Evolutionary conservation across 2,888 invertebrate genomes (phyloP).

Genomic region (Tipula confusa): DNA sequence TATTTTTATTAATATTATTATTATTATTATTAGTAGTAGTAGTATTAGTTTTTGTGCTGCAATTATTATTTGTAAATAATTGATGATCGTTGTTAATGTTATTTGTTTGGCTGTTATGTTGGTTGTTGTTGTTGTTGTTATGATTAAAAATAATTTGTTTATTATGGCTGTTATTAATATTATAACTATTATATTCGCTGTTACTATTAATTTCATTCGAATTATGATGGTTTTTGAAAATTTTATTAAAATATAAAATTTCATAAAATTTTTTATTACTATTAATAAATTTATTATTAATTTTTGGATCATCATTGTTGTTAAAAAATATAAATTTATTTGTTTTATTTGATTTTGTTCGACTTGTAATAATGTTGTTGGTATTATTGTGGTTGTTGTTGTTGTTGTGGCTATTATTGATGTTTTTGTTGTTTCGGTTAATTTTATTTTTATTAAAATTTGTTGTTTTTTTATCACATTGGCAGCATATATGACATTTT

Average conservation of each 20-base stretch:
- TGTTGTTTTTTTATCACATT: constrained; percentile 31
- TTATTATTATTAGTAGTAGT: not conserved
- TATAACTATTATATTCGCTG: not conserved
- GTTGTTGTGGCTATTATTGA: constrained; percentile 37
- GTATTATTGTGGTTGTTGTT: constrained; percentile 33
- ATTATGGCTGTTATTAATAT: not conserved
- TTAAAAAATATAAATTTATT: constrained; percentile 13
- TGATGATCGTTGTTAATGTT: constrained; percentile 25
- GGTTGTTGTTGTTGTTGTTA: constrained; percentile 30
- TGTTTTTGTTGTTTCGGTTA: constrained; percentile 30
- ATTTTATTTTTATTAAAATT: constrained; percentile 36
- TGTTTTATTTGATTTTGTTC: constrained; percentile 30
- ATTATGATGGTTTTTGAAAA: not conserved
- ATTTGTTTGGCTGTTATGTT: constrained; percentile 20
- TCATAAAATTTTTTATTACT: not conserved
- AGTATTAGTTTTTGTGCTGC: not conserved
- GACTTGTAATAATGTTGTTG: not conserved
- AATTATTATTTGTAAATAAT: constrained; percentile 12
- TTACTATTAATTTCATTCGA: not conserved
- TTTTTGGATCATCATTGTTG: constrained; percentile 37
- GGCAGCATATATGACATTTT: constrained; percentile 26
- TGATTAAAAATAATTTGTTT: constrained; percentile 28
- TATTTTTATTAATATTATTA: not conserved
- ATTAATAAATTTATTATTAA: constrained; percentile 35
- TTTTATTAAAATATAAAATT: constrained; percentile 29